A percentile compares a stretch with the other conserved stretches of the same genome.
Evolutionary conservation across 2,113 vertebrate species (phyloP).

Genomic region (Pygoscelis adeliae): DNA sequence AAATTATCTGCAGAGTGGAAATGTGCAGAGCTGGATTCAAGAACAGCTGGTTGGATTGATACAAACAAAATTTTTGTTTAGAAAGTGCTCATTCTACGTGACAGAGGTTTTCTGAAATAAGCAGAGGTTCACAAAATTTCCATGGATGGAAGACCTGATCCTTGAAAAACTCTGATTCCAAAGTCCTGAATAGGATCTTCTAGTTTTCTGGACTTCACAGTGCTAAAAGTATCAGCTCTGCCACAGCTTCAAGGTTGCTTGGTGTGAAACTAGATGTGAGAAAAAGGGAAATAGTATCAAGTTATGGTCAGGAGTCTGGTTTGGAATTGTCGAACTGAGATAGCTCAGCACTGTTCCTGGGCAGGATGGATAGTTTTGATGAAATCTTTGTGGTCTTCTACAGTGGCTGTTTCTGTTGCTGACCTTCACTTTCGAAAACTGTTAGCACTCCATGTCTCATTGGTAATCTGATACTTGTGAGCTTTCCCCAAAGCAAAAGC

Average conservation of each 20-base stretch:
- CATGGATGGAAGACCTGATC: not conserved
- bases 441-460: not conserved
- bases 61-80: not conserved
- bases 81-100: not conserved
- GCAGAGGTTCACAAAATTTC: not conserved
- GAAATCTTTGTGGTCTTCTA: not conserved
- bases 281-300: not conserved
- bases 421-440: not conserved
- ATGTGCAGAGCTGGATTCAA: not conserved
- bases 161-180: not conserved
- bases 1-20: not conserved
- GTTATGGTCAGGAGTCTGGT: not conserved
- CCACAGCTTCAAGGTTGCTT: not conserved
- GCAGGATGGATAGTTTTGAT: not conserved
- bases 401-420: not conserved
- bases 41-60: not conserved
- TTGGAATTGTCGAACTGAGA: not conserved
- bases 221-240: not conserved
- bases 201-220: not conserved
- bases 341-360: not conserved
- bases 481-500: not conserved
- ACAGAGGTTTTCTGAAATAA: not conserved
- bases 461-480: not conserved
- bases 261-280: not conserved
- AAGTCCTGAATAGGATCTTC: not conserved